Conservation (phyloP, 1,140 invertebrate species). For the Plectus sambesii region DNA sequence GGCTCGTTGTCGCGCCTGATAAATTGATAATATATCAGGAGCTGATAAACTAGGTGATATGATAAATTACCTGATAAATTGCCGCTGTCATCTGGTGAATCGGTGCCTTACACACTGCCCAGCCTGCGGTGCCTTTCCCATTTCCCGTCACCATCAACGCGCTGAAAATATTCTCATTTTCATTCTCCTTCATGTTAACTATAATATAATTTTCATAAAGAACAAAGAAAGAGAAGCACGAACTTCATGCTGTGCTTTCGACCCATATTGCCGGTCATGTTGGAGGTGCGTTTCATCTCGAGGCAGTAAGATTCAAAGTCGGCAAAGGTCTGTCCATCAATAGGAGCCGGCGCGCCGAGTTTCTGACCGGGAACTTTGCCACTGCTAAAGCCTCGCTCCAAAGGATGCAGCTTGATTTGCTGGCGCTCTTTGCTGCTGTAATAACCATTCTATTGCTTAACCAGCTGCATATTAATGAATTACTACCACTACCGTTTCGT, state of each 20-base stretch:
- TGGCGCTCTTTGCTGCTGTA: conserved; percentile 10
- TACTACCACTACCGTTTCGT: conserved; percentile 7
- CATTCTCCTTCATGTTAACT: no score
- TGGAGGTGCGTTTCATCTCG: conserved; percentile 47
- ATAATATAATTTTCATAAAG: no score
- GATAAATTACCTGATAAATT: no score
- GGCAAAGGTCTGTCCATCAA: conserved; percentile 48
- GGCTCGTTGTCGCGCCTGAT: no score
- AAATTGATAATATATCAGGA: no score
- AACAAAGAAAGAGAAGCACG: no score
- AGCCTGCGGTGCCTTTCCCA: conserved; percentile 48
- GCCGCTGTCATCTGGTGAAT: no score
- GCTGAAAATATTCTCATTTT: no score
- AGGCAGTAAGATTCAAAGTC: conserved; percentile 49
- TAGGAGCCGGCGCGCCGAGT: conserved; percentile 48
- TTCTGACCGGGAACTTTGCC: conserved; percentile 46
- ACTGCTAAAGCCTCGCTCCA: conserved; percentile 49
- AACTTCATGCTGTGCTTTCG: conserved; percentile 44
- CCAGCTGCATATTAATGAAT: not conserved
- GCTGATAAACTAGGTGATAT: conserved; percentile 37
- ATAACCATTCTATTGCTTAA: conserved; percentile 8
- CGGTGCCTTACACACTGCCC: conserved; percentile 29
- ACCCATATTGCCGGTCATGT: conserved; percentile 49
- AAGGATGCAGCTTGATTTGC: conserved; percentile 34
- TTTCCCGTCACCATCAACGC: conserved; percentile 50